Percentiles rank a stretch among this genome's conserved stretches.
Evolutionary conservation across 1,140 invertebrate genomes (phyloP).

Genomic region (Dysdera silvatica): DNA sequence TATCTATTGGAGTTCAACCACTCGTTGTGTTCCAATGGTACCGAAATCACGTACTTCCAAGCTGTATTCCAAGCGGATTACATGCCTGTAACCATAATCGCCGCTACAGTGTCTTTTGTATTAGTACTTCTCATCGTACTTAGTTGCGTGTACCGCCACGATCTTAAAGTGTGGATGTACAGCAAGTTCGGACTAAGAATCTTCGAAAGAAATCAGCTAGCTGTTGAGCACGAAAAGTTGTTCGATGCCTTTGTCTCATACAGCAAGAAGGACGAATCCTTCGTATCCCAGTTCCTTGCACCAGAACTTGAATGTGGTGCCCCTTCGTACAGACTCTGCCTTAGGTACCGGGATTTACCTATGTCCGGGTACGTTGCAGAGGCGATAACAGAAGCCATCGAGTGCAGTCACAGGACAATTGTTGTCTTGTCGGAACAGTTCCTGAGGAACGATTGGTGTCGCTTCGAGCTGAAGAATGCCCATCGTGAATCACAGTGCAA

Average conservation of each 20-base stretch:
- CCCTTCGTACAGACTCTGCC: constrained; percentile 49
- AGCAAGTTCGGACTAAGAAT: constrained; percentile 55
- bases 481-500: constrained; percentile 72
- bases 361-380: constrained; percentile 37
- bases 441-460: constrained; percentile 85
- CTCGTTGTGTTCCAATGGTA: constrained; percentile 51
- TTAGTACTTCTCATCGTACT: constrained; percentile 53
- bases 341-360: constrained; percentile 45
- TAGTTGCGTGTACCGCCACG: constrained; percentile 66
- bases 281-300: constrained; percentile 72
- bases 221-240: constrained; percentile 68
- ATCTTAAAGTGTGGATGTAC: constrained; percentile 43
- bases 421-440: constrained; percentile 86
- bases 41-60: constrained; percentile 33
- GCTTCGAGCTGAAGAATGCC: constrained; percentile 85
- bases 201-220: constrained; percentile 46
- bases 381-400: constrained; percentile 75
- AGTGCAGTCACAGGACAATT: constrained; percentile 78
- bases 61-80: constrained; percentile 46
- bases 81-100: constrained; percentile 52
- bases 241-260: constrained; percentile 91
- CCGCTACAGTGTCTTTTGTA: constrained; percentile 22
- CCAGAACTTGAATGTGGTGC: constrained; percentile 73
- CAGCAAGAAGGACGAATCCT: constrained; percentile 83
- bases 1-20: constrained; percentile 25